phyloP scores from a whole-genome alignment of 2,888 invertebrate genomes.

The Notodonta dromedarius region DNA sequence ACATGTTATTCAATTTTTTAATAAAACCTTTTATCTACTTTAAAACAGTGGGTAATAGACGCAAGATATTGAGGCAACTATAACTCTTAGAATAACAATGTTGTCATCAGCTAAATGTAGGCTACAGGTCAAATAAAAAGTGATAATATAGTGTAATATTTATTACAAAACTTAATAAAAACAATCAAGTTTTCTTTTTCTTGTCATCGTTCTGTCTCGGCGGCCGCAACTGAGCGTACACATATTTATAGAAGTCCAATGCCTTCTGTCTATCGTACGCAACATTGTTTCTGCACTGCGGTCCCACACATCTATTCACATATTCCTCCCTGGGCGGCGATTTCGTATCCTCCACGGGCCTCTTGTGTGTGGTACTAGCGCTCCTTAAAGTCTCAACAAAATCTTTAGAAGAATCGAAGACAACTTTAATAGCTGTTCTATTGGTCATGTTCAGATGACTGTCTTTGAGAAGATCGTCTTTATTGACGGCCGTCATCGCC shows the following conservation, averaged over 20 bases:
- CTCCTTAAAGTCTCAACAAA: constrained; percentile 75
- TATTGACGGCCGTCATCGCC: constrained; percentile 71
- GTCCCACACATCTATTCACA: constrained; percentile 62
- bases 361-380: constrained; percentile 56
- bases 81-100: constrained; percentile 23
- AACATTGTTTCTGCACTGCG: constrained; percentile 64
- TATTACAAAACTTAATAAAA: constrained; percentile 35
- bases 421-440: constrained; percentile 71
- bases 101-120: constrained; percentile 10
- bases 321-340: constrained; percentile 57
- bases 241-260: constrained; percentile 79
- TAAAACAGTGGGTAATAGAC: no score
- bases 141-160: constrained; percentile 29
- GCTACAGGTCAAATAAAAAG: constrained; percentile 26
- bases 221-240: constrained; percentile 74
- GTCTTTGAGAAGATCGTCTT: constrained; percentile 66
- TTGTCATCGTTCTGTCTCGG: constrained; percentile 57
- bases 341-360: constrained; percentile 48
- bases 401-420: constrained; percentile 74
- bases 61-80: constrained; percentile 8
- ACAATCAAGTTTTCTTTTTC: constrained; percentile 52
- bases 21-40: no score
- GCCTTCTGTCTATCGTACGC: constrained; percentile 76
- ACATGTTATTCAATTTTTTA: no score
- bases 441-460: constrained; percentile 72